phyloP scores from a whole-genome alignment of 2,888 invertebrate genomes.

The Pachydiplax longipennis region DNA sequence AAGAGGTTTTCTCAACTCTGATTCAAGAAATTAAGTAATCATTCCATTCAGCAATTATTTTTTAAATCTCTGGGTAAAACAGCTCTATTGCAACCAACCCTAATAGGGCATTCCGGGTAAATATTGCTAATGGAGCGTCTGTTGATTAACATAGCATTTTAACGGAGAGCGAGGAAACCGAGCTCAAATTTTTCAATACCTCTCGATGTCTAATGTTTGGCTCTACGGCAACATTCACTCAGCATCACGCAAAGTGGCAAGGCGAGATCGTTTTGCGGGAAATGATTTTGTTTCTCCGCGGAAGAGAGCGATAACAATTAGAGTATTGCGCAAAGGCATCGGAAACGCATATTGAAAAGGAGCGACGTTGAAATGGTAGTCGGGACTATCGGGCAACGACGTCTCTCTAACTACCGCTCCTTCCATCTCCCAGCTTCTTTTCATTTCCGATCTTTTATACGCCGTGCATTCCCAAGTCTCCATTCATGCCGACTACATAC shows the following conservation, averaged over 20 bases:
- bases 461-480: constrained; percentile 26
- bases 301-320: neutral
- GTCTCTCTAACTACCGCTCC: neutral
- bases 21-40: no score
- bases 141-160: no score
- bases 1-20: no score
- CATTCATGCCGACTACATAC: constrained; percentile 15
- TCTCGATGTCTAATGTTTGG: neutral
- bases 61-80: no score
- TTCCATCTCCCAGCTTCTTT: constrained; percentile 17
- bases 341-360: neutral
- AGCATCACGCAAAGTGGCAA: neutral
- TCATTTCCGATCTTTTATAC: constrained; percentile 24
- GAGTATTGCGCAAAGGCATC: neutral
- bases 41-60: no score
- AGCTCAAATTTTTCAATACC: neutral
- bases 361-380: constrained; percentile 3
- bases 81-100: no score
- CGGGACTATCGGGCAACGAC: neutral
- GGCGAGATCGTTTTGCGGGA: neutral
- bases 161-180: no score
- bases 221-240: neutral
- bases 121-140: no score
- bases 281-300: neutral
- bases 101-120: no score